Base-by-base conservation (phyloP, 1,140 invertebrate genomes). In the Saccostrea cuccullata region DNA sequence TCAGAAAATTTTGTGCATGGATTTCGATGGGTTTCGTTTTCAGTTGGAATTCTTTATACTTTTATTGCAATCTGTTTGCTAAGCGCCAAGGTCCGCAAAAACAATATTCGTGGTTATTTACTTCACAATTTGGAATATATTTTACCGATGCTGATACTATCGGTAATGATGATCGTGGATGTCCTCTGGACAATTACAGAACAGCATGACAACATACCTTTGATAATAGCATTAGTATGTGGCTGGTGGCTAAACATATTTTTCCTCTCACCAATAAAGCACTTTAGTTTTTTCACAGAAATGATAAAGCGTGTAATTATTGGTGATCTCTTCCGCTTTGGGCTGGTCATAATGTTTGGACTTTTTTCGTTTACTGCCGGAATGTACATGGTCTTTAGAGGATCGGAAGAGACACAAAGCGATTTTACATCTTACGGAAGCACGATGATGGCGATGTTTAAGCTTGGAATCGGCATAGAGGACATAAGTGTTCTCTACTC, bases 391-490 rank as follows among this genome's bases (percentile, higher is more conserved):
- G 83, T 89, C 6, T 92, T 90, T 82, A 15, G 60, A 64, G 55
- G 86, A 82, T 15, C 23, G 17, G n/a, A 26, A 9, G 84, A 60
- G 2, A 36, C 55, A 12, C 55, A 87, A 1, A 70, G 85, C 8
- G 85, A 91, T 12, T 93, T 92, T 87, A 11, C 47, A 1, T 83
- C 87, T 73, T 84, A 89, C 58, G 88, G 90, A 17, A 47, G 26
- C 8, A 86, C 91, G 0, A 40, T 93, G 64, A 64, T 93, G 36
- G 90, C 91, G 13, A 91, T 93, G 90, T 93, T 93, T 82, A 91
- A 91, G 36, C 86, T 93, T 36, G 92, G 92, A 91, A 90, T 93
- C 15, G 93, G 93, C 0, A 67, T 92, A 6, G 87, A 84, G 2
- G 92, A 92, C 58, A 84, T 92, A 12, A 89, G 86, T 8, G 73